Conservation (phyloP, 1,140 invertebrate species). For the Conus betulinus region DNA sequence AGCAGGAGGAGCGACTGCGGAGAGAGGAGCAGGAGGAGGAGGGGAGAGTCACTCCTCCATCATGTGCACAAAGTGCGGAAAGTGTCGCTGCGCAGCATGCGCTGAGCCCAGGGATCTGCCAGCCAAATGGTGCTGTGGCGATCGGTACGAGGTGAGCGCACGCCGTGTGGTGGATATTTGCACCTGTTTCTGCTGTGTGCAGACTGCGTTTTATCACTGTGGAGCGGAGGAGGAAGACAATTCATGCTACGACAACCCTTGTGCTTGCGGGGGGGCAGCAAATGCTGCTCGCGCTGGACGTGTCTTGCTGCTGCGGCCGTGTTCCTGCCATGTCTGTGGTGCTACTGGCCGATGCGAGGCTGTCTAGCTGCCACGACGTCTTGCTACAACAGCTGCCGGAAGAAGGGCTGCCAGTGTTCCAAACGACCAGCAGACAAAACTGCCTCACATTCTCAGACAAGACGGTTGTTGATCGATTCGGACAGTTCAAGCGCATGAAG, state of each 20-base stretch:
- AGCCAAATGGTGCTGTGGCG: slow-evolving; percentile 90
- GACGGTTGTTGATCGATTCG: slow-evolving; percentile 52
- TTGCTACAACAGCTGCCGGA: slow-evolving; percentile 86
- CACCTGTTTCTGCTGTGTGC: slow-evolving; percentile 94
- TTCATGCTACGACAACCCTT: slow-evolving; percentile 89
- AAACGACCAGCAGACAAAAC: slow-evolving; percentile 9
- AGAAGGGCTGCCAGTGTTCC: slow-evolving; percentile 81
- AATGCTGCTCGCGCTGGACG: slow-evolving; percentile 86
- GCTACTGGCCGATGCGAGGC: slow-evolving; percentile 93
- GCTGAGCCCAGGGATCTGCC: slow-evolving; percentile 88
- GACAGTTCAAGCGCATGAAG: slow-evolving; percentile 51
- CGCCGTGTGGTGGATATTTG: slow-evolving; percentile 90
- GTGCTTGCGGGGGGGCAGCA: slow-evolving; percentile 79
- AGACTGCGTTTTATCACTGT: slow-evolving; percentile 94
- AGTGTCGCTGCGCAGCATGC: slow-evolving; percentile 91
- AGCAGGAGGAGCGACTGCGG: slow-evolving; percentile 1
- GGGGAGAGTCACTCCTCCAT: slow-evolving; percentile 76
- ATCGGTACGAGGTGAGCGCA: slow-evolving; percentile 90
- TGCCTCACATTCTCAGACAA: slow-evolving; percentile 50
- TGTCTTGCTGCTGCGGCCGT: slow-evolving; percentile 88
- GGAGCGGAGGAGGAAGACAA: slow-evolving; percentile 84
- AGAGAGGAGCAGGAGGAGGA: slow-evolving; percentile 47
- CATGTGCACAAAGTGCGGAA: slow-evolving; percentile 89
- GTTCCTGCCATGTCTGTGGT: slow-evolving; percentile 89
- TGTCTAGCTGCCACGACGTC: slow-evolving; percentile 86